These are phyloP conservation scores for Caenorhabditis becei DNA, from an alignment of 2,888 invertebrate genomes.

Conservation along the genomic window DNA sequence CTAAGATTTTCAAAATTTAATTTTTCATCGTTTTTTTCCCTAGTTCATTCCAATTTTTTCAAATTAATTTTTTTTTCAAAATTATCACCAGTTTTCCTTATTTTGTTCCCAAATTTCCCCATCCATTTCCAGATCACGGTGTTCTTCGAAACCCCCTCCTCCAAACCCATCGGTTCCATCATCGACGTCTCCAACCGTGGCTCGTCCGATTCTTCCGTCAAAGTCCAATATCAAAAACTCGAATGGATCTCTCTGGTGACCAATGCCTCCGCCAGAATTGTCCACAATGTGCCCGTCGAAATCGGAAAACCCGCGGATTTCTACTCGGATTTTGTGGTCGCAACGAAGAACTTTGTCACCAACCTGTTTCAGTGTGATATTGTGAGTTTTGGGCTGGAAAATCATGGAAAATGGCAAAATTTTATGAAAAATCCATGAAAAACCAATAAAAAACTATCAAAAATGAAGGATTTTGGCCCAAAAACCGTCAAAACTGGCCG, in stretches of 20 bases:
- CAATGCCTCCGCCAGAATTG: slow-evolving; percentile 66
- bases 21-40: too few species aligned
- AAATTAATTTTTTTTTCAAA: too few species aligned
- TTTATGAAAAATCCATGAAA: too few species aligned
- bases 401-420: too few species aligned
- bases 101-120: too few species aligned
- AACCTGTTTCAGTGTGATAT: slow-evolving; percentile 62
- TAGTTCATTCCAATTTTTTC: too few species aligned
- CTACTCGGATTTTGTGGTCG: slow-evolving; percentile 66
- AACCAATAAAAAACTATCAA: too few species aligned
- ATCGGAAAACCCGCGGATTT: slow-evolving; percentile 61
- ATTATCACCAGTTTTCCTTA: too few species aligned
- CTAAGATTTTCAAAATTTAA: too few species aligned
- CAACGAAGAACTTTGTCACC: slow-evolving; percentile 64
- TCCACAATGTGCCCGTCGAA: slow-evolving; percentile 58
- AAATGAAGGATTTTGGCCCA: too few species aligned
- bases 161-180: slow-evolving; percentile 59
- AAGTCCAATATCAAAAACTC: slow-evolving; percentile 62
- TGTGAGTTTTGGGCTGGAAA: slow-evolving; percentile 15
- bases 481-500: too few species aligned
- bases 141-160: slow-evolving; percentile 66
- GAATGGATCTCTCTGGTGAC: slow-evolving; percentile 72
- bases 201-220: slow-evolving; percentile 56
- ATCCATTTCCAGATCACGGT: slow-evolving; percentile 65
- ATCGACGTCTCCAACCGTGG: slow-evolving; percentile 65